Percentiles rank a stretch among this genome's conserved stretches.
Evolutionary conservation across 2,797 vertebrate genomes (phyloP).

Genomic region (Danio kyathit): DNA sequence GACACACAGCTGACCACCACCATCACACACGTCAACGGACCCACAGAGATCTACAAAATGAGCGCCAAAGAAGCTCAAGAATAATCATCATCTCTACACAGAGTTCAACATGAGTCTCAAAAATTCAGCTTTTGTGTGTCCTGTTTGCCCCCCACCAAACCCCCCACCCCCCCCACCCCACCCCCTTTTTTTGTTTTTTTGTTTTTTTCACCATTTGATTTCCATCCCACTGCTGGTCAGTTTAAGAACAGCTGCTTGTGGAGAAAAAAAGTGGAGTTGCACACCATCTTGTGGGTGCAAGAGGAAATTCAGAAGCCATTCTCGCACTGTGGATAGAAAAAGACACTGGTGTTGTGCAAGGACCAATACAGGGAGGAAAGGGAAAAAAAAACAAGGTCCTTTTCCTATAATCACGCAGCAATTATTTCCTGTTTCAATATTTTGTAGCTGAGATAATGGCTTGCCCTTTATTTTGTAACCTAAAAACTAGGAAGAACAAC

Average conservation of each 20-base stretch:
- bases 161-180: too few relatives aligned
- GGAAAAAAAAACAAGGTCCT: neutral
- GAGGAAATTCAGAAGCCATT: conserved; percentile 7
- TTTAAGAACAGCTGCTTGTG: conserved; percentile 25
- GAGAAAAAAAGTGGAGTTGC: conserved; percentile 3
- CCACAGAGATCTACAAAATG: conserved; percentile 94
- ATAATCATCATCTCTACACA: conserved; percentile 66
- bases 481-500: neutral
- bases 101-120: conserved; percentile 17
- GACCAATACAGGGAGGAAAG: neutral
- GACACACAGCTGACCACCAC: conserved; percentile 96
- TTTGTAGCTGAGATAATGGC: neutral
- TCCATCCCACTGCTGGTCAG: neutral
- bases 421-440: neutral
- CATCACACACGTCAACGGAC: conserved; percentile 92
- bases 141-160: neutral
- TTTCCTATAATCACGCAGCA: neutral
- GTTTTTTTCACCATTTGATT: neutral
- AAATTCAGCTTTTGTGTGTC: neutral
- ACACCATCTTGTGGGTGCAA: conserved; percentile 47
- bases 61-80: conserved; percentile 93
- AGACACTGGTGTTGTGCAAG: neutral
- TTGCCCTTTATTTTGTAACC: conserved; percentile 1
- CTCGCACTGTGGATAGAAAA: neutral
- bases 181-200: too few relatives aligned